phyloP scores from a whole-genome alignment of 1,140 invertebrate genomes.

The Acyrthosiphon pisum region DNA sequence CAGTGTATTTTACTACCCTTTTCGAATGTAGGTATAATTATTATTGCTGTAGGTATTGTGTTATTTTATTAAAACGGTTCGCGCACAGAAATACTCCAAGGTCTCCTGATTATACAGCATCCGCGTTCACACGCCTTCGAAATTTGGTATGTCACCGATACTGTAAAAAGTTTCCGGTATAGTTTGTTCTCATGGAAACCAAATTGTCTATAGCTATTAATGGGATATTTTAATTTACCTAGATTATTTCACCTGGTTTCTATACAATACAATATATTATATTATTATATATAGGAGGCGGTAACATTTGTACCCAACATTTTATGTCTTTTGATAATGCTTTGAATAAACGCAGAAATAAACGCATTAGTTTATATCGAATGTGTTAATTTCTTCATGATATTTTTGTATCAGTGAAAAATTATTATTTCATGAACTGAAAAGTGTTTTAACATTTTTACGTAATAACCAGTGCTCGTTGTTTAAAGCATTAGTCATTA shows the following conservation, averaged over 20 bases:
- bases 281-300: neutral
- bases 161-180: conserved; percentile 41
- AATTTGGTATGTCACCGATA: conserved; percentile 36
- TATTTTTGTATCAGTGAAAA: neutral
- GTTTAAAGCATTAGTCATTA: neutral
- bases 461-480: neutral
- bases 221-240: neutral
- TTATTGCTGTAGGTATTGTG: neutral
- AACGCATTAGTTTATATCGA: neutral
- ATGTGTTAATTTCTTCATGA: neutral
- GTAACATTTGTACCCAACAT: neutral
- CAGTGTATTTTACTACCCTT: neutral
- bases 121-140: conserved; percentile 28
- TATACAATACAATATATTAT: neutral
- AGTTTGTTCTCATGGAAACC: neutral
- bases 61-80: conserved; percentile 14
- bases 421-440: neutral
- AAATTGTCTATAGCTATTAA: conserved; percentile 4
- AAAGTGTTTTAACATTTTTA: neutral
- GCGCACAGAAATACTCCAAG: neutral
- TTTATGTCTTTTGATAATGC: neutral
- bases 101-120: neutral
- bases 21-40: neutral
- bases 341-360: neutral
- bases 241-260: neutral